phyloP scores from a whole-genome alignment of 2,113 vertebrate genomes.

The Tupaia tana region DNA sequence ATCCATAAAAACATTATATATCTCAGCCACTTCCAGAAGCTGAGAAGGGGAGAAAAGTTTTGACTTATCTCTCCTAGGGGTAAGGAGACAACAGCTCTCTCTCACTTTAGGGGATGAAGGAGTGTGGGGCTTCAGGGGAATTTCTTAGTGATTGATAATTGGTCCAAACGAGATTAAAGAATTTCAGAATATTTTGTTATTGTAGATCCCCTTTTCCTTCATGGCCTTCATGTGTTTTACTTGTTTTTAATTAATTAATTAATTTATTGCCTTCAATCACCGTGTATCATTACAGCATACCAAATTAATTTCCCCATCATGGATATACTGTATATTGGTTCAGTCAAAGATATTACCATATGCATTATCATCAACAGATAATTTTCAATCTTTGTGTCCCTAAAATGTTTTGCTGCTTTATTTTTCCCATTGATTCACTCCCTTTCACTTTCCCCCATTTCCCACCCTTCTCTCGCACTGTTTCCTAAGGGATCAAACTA shows the following conservation, averaged over 20 bases:
- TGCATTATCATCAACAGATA: no score
- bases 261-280: no score
- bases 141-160: not conserved
- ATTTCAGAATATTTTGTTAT: constrained; percentile 2
- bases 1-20: not conserved
- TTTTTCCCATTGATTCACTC: no score
- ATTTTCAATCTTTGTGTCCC: no score
- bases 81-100: not conserved
- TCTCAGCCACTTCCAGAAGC: not conserved
- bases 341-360: no score
- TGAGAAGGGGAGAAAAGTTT: not conserved
- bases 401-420: no score
- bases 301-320: no score
- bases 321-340: no score
- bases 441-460: no score
- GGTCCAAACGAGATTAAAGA: not conserved
- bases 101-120: not conserved
- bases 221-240: not conserved
- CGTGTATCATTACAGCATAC: no score
- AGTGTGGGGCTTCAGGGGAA: no score
- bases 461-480: no score
- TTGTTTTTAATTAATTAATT: not conserved
- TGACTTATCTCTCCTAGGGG: not conserved
- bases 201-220: not conserved
- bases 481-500: not conserved